Evolutionary conservation across 2,113 vertebrate genomes (phyloP).

Genomic region (Choloepus hoffmanni): DNA sequence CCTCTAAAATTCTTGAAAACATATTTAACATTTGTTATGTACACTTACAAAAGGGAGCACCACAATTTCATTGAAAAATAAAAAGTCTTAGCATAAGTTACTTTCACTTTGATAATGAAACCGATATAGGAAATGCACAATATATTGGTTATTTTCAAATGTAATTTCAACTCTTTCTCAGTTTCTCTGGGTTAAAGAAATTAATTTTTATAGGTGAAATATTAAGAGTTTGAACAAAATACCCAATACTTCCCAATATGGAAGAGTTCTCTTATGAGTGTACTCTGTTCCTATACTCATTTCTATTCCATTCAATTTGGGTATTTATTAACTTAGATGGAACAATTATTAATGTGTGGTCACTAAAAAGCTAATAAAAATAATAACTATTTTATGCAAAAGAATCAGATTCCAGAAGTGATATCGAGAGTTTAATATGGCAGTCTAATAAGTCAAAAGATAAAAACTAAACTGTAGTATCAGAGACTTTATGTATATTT

Average conservation of each 20-base stretch:
- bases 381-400: not conserved
- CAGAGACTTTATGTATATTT: not conserved
- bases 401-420: not conserved
- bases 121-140: not conserved
- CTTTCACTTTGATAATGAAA: not conserved
- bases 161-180: not conserved
- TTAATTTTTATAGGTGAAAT: not conserved
- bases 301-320: not conserved
- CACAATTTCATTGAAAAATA: not conserved
- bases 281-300: not conserved
- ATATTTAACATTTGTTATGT: not conserved
- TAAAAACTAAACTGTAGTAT: not conserved
- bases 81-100: not conserved
- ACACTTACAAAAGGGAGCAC: not conserved
- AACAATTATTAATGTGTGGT: not conserved
- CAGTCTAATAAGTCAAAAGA: not conserved
- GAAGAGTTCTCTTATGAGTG: not conserved
- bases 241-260: not conserved
- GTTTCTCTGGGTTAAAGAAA: not conserved
- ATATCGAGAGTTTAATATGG: not conserved
- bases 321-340: not conserved
- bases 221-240: not conserved
- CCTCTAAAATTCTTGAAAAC: not conserved
- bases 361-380: not conserved
- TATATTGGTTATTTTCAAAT: not conserved